These are phyloP conservation scores for Fundulus diaphanus DNA, from an alignment of 2,797 vertebrate genomes.

Conservation along the genomic window DNA sequence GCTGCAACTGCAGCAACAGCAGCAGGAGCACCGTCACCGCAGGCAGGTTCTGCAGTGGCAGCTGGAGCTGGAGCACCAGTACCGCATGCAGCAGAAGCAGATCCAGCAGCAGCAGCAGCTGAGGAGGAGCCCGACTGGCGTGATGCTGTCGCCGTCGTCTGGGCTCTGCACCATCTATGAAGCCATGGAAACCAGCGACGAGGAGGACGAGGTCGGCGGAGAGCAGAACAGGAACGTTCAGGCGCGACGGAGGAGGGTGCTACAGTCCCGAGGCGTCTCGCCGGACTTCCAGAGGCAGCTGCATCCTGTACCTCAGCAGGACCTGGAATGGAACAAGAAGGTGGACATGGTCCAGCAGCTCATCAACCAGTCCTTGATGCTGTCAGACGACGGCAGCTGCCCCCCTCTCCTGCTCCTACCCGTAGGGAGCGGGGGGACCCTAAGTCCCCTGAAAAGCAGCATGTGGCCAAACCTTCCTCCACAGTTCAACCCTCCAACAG, in stretches of 20 bases:
- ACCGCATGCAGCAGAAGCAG: slow-evolving; percentile 77
- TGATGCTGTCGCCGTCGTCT: slow-evolving; percentile 79
- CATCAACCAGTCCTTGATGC: slow-evolving; percentile 87
- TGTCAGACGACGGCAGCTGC: slow-evolving; percentile 74
- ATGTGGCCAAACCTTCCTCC: slow-evolving; percentile 88
- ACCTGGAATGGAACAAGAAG: slow-evolving; percentile 79
- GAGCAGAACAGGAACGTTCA: slow-evolving; percentile 43
- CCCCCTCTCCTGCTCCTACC: slow-evolving; percentile 80
- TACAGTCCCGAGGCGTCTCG: background rate
- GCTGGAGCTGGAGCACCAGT: slow-evolving; percentile 78
- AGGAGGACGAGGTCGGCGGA: slow-evolving; percentile 73
- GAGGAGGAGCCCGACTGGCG: slow-evolving; percentile 64
- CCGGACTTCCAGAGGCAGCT: slow-evolving; percentile 46
- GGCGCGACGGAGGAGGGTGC: slow-evolving; percentile 26
- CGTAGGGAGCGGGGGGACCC: slow-evolving; percentile 71
- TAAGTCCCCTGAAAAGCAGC: slow-evolving; percentile 86
- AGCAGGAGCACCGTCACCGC: slow-evolving; percentile 75
- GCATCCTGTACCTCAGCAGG: slow-evolving; percentile 53
- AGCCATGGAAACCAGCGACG: slow-evolving; percentile 83
- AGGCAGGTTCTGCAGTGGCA: slow-evolving; percentile 77
- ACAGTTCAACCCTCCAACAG: slow-evolving; percentile 82
- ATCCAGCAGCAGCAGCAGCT: slow-evolving; percentile 76
- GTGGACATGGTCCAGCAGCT: slow-evolving; percentile 89
- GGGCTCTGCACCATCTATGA: slow-evolving; percentile 93
- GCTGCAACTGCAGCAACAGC: slow-evolving; percentile 76